Conservation (phyloP, 2,113 vertebrate genomes). For the Paralichthys olivaceus region DNA sequence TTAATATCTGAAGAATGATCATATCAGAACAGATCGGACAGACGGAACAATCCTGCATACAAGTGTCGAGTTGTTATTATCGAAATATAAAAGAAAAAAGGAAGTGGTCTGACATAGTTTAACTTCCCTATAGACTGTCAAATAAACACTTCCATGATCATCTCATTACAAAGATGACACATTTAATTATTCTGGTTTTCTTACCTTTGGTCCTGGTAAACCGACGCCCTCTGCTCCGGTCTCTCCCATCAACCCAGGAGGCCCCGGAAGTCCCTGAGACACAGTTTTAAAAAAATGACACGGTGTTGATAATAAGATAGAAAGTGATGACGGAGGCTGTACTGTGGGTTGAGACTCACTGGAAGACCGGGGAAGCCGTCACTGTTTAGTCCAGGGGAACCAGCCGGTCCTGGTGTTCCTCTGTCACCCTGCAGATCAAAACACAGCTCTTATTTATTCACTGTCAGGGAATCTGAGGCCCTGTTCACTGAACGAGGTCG, state of each 20-base stretch:
- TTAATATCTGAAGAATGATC: background rate
- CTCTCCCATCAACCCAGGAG: conserved; percentile 83
- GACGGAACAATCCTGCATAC: background rate
- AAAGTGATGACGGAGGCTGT: background rate
- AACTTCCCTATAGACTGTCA: background rate
- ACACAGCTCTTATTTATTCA: background rate
- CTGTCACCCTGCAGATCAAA: conserved; percentile 80
- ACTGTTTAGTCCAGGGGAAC: conserved; percentile 83
- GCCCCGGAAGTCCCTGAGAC: conserved; percentile 83
- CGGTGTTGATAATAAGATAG: background rate
- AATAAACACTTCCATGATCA: background rate
- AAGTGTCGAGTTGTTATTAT: too few species aligned
- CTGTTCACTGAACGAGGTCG: too few species aligned
- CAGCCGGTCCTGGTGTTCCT: conserved; percentile 79
- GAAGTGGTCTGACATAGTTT: too few species aligned
- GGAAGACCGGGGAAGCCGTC: conserved; percentile 84
- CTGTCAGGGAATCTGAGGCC: background rate
- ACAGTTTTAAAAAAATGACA: background rate
- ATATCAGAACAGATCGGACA: background rate
- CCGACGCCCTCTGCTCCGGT: conserved; percentile 82
- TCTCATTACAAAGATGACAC: background rate
- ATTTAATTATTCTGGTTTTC: background rate
- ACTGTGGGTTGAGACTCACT: conserved; percentile 75
- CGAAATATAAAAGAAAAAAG: too few species aligned
- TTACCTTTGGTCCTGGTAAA: conserved; percentile 89